These are phyloP conservation scores for Saiga tatarica DNA, from an alignment of 2,113 vertebrate genomes.

Conservation along the genomic window DNA sequence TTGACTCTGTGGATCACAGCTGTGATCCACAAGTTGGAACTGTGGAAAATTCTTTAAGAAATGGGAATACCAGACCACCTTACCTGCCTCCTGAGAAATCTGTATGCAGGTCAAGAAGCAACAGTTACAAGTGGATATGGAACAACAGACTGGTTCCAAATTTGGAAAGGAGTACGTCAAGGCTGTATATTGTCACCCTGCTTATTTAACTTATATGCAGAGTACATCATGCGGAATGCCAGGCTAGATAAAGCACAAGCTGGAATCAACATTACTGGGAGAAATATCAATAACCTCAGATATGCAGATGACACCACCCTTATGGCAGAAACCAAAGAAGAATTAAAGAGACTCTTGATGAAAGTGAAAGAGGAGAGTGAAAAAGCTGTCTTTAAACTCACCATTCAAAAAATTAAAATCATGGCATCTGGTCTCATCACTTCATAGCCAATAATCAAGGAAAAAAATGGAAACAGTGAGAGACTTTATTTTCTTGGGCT, in stretches of 20 bases:
- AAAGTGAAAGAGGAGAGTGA: background rate
- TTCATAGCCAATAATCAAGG: accelerated
- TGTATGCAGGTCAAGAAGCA: background rate
- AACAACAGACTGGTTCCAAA: background rate
- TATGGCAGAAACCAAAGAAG: background rate
- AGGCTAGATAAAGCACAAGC: background rate
- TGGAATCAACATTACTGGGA: background rate
- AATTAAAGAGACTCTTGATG: background rate
- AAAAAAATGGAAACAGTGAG: background rate
- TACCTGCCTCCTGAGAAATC: background rate
- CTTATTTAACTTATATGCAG: background rate
- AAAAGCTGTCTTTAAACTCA: background rate
- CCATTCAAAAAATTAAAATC: background rate
- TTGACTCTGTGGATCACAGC: background rate
- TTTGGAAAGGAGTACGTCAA: background rate
- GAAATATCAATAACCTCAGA: background rate
- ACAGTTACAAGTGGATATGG: background rate
- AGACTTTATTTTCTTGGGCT: background rate
- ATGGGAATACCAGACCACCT: background rate
- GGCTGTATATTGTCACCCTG: background rate
- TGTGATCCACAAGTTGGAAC: background rate
- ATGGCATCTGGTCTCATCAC: background rate
- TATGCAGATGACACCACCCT: background rate
- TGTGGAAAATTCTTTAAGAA: background rate
- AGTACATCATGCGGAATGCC: accelerated